phyloP scores from a whole-genome alignment of 2,888 invertebrate species.

The Sinelater perroti region DNA sequence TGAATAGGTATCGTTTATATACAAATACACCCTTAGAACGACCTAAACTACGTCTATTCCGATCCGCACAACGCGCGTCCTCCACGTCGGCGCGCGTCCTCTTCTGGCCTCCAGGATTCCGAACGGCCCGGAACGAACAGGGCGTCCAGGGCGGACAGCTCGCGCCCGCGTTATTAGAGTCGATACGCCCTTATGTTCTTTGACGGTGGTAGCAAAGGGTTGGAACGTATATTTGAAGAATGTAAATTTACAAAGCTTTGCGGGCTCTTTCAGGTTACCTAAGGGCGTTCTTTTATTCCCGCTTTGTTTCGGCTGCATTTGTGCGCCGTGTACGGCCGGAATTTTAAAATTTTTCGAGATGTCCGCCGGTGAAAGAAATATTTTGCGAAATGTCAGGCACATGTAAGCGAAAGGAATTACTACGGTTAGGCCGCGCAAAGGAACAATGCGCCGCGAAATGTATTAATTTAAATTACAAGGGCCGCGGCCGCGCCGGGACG shows the following conservation, averaged over 20 bases:
- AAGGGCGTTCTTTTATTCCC: constrained; percentile 43
- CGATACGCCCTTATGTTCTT: constrained; percentile 52
- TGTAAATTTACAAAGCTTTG: constrained; percentile 51
- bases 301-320: constrained; percentile 37
- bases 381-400: constrained; percentile 13
- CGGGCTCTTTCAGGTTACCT: constrained; percentile 48
- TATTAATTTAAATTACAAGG: constrained; percentile 7
- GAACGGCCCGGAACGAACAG: too few relatives aligned
- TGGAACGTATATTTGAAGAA: constrained; percentile 53
- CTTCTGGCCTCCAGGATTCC: too few relatives aligned
- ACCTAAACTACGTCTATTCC: constrained; percentile 39
- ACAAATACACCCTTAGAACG: constrained; percentile 42
- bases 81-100: constrained; percentile 28
- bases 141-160: constrained; percentile 18
- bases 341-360: constrained; percentile 34
- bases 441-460: constrained; percentile 6
- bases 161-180: constrained; percentile 42
- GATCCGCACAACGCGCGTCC: constrained; percentile 32
- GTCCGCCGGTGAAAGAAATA: constrained; percentile 22
- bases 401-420: constrained; percentile 24
- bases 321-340: constrained; percentile 19
- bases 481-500: too few relatives aligned
- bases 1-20: constrained; percentile 56
- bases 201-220: constrained; percentile 50
- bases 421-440: constrained; percentile 17